phyloP scores from a whole-genome alignment of 2,888 invertebrate genomes.

The Leptopilina myrica region DNA sequence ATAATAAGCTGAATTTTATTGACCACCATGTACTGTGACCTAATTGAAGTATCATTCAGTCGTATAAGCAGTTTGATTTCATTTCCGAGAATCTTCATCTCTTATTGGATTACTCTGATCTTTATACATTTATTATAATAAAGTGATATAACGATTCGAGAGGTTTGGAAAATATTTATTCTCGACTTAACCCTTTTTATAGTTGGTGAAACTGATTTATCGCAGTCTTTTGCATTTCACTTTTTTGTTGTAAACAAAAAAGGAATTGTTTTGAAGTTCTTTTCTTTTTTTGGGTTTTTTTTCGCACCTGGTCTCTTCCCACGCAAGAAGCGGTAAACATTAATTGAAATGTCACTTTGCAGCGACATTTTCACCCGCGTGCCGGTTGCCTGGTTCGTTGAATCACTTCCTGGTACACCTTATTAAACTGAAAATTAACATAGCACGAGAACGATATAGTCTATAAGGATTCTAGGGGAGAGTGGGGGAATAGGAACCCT shows the following conservation, averaged over 20 bases:
- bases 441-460: constrained; percentile 66
- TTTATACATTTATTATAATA: too few relatives aligned
- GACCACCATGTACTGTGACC: not conserved
- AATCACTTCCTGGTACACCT: constrained; percentile 72
- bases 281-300: not conserved
- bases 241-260: too few relatives aligned
- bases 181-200: too few relatives aligned
- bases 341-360: constrained; percentile 73
- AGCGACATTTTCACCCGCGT: constrained; percentile 70
- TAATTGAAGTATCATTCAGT: constrained; percentile 1
- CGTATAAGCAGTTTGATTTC: not conserved
- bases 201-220: too few relatives aligned
- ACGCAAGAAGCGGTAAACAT: constrained; percentile 68
- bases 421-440: constrained; percentile 75
- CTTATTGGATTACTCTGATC: too few relatives aligned
- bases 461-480: constrained; percentile 51
- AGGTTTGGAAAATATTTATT: too few relatives aligned
- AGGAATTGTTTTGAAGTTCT: too few relatives aligned
- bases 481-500: constrained; percentile 46
- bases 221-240: too few relatives aligned
- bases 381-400: constrained; percentile 51
- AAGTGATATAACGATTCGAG: too few relatives aligned
- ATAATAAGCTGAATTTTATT: constrained; percentile 7
- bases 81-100: constrained; percentile 1
- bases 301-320: constrained; percentile 62